Evolutionary conservation across 2,797 vertebrate genomes (phyloP).

Genomic region (Poeciliopsis gracilis): DNA sequence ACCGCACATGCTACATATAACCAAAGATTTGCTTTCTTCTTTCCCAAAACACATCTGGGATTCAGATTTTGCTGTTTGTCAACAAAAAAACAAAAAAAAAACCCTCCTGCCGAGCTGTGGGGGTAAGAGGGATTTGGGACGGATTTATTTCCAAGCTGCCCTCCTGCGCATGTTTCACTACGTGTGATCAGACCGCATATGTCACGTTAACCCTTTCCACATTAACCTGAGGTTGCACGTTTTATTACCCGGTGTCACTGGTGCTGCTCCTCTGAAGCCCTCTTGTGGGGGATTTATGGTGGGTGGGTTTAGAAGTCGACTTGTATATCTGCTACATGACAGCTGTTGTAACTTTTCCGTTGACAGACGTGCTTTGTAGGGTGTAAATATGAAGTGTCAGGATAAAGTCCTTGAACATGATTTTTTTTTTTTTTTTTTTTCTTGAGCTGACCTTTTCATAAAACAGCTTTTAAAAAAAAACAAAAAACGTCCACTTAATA

Average conservation of each 20-base stretch:
- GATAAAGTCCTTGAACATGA: conserved; percentile 10
- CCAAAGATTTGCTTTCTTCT: conserved; percentile 47
- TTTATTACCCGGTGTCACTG: conserved; percentile 41
- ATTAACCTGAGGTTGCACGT: conserved; percentile 28
- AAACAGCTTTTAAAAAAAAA: background rate
- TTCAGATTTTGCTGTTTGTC: conserved; percentile 80
- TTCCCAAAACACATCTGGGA: conserved; percentile 75
- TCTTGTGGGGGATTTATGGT: conserved; percentile 42
- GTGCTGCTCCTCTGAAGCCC: conserved; percentile 42
- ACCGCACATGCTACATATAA: conserved; percentile 73
- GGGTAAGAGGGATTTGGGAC: conserved; percentile 38
- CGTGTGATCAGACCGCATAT: conserved; percentile 48
- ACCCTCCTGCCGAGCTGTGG: conserved; percentile 45
- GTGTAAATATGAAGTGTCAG: conserved; percentile 20
- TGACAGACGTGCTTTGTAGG: conserved; percentile 24
- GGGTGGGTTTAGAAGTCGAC: conserved; percentile 41
- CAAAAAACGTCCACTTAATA: background rate
- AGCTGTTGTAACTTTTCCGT: conserved; percentile 38
- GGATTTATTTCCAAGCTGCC: conserved; percentile 22
- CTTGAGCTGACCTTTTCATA: background rate
- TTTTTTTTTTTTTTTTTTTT: background rate
- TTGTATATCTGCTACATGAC: conserved; percentile 43
- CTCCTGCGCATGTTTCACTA: conserved; percentile 44
- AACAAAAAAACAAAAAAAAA: conserved; percentile 49
- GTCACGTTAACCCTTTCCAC: conserved; percentile 56